These are phyloP conservation scores for Nemopilema nomurai DNA, from an alignment of 30 jellyfish, hydroid and myxozoan genomes.

Conservation along the genomic window DNA sequence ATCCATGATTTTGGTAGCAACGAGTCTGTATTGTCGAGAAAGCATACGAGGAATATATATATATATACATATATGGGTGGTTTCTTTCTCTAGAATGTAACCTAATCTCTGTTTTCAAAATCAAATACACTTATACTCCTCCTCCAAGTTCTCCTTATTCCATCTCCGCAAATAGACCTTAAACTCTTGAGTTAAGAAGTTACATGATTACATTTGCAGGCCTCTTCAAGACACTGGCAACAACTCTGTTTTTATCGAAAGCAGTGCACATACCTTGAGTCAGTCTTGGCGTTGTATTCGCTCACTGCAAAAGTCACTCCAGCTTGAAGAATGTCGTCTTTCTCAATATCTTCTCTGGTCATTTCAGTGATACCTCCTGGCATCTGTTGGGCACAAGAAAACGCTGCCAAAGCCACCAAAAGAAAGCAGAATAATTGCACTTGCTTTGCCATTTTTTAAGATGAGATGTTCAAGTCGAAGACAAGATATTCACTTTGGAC, in stretches of 20 bases:
- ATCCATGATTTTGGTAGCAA: slow-evolving; percentile 6
- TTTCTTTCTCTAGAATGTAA: no score
- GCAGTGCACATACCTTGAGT: neutral
- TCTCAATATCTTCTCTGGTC: neutral
- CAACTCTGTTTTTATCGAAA: neutral
- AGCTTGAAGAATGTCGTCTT: neutral
- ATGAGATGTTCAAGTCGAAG: neutral
- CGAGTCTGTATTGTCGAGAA: neutral
- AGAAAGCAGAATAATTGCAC: neutral
- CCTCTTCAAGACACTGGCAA: no score
- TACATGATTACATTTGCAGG: no score
- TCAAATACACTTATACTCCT: no score
- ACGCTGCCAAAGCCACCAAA: neutral
- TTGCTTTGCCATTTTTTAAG: neutral
- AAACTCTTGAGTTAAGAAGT: no score
- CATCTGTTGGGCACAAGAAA: neutral
- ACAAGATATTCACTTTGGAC: neutral
- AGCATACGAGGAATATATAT: neutral
- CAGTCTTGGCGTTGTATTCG: neutral
- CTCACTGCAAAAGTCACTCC: neutral
- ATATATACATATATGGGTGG: no score
- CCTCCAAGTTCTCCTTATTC: no score
- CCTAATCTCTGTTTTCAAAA: no score
- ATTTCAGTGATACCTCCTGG: neutral
- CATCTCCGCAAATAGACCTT: no score